These are phyloP conservation scores for Pelecanoides urinatrix DNA, from an alignment of 2,113 vertebrate genomes.

Conservation along the genomic window DNA sequence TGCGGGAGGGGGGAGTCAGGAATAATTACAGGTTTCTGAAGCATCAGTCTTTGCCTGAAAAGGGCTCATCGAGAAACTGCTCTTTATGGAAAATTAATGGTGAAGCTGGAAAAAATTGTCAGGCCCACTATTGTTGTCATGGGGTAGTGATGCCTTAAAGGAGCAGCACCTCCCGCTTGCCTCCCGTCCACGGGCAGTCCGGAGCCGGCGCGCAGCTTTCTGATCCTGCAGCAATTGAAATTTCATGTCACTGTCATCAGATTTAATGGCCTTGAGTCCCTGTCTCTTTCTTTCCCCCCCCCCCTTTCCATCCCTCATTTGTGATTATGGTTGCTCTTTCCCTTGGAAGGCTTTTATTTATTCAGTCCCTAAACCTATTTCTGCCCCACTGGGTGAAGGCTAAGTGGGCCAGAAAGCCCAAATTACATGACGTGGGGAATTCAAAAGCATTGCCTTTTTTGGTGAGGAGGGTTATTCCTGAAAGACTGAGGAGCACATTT, in stretches of 20 bases:
- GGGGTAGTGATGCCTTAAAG: constrained; percentile 56
- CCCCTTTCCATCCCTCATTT: background rate
- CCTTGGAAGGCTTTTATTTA: background rate
- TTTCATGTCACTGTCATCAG: background rate
- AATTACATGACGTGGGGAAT: background rate
- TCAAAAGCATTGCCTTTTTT: background rate
- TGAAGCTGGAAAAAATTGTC: constrained; percentile 68
- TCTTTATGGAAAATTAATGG: constrained; percentile 83
- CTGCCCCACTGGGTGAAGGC: background rate
- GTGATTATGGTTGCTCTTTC: constrained; percentile 2
- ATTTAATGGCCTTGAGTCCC: background rate
- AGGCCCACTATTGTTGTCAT: constrained; percentile 64
- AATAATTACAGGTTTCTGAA: constrained; percentile 85
- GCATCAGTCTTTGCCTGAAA: constrained; percentile 78
- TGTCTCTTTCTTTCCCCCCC: background rate
- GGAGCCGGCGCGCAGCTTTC: background rate
- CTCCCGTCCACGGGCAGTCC: background rate
- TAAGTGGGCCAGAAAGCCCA: background rate
- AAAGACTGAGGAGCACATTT: background rate
- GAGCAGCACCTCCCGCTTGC: constrained; percentile 33
- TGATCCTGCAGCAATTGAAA: background rate
- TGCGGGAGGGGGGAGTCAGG: constrained; percentile 76
- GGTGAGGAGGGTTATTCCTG: background rate
- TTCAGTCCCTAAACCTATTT: background rate
- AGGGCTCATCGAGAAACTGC: constrained; percentile 71